phyloP scores from a whole-genome alignment of 2,113 vertebrate species.

The Genyomyrus donnyi region DNA sequence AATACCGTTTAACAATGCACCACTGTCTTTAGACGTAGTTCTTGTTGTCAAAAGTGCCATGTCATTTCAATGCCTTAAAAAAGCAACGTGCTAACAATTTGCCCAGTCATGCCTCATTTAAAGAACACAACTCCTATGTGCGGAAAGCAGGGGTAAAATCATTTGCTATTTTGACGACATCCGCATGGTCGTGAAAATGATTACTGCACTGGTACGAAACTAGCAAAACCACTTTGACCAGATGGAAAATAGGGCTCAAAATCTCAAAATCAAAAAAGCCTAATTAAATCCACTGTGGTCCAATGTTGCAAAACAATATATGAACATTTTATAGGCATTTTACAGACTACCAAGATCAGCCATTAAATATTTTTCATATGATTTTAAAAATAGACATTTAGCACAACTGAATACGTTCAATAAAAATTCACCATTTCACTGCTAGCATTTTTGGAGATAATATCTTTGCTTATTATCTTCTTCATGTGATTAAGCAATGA shows the following conservation, averaged over 20 bases:
- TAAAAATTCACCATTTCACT: not conserved
- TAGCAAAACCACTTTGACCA: too few relatives aligned
- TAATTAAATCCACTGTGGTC: not conserved
- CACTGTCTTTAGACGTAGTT: too few relatives aligned
- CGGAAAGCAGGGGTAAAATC: too few relatives aligned
- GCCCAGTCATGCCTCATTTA: too few relatives aligned
- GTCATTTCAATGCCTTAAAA: too few relatives aligned
- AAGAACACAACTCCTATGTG: too few relatives aligned
- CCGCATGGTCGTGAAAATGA: too few relatives aligned
- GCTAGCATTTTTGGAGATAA: not conserved
- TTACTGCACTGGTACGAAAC: too few relatives aligned
- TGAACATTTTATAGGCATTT: not conserved
- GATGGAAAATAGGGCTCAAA: not conserved
- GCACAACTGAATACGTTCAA: not conserved
- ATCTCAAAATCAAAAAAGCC: not conserved
- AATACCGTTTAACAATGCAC: too few relatives aligned
- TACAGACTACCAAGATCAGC: not conserved
- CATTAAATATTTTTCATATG: not conserved
- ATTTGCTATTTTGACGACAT: too few relatives aligned
- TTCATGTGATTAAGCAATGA: not conserved
- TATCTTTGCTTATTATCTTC: not conserved
- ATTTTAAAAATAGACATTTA: not conserved
- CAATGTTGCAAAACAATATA: not conserved
- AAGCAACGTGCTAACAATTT: too few relatives aligned
- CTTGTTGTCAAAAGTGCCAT: too few relatives aligned